phyloP scores from a whole-genome alignment of 2,888 invertebrate genomes.

The Euplexia lucipara region DNA sequence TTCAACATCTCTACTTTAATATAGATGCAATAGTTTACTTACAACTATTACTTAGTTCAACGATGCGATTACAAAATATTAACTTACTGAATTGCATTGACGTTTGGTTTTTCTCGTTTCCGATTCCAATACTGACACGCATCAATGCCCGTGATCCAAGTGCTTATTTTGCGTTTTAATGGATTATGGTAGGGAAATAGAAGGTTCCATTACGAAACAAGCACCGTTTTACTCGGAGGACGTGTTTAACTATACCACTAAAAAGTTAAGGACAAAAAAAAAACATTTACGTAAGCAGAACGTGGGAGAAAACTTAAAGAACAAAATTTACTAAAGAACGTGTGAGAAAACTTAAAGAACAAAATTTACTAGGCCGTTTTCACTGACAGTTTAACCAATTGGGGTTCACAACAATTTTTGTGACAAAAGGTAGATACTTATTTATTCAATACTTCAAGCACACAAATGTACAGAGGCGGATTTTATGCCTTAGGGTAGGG shows the following conservation, averaged over 20 bases:
- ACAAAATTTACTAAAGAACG: too few relatives aligned
- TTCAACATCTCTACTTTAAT: neutral
- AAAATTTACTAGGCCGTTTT: too few relatives aligned
- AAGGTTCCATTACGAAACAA: slow-evolving; percentile 20
- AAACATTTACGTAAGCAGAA: neutral
- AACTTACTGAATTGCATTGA: neutral
- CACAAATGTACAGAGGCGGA: too few relatives aligned
- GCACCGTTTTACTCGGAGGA: slow-evolving; percentile 5
- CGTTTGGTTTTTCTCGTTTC: slow-evolving; percentile 30
- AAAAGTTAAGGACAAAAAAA: neutral
- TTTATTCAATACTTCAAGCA: too few relatives aligned
- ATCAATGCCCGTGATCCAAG: slow-evolving; percentile 26
- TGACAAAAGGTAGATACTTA: too few relatives aligned
- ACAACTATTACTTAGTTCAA: slow-evolving; percentile 9
- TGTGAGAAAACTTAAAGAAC: too few relatives aligned
- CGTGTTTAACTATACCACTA: neutral
- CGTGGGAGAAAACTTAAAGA: too few relatives aligned
- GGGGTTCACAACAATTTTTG: too few relatives aligned
- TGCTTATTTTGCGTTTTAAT: slow-evolving; percentile 17
- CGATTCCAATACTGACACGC: slow-evolving; percentile 19
- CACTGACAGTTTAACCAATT: too few relatives aligned
- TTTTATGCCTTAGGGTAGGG: too few relatives aligned
- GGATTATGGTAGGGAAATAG: slow-evolving; percentile 16
- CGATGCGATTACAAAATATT: slow-evolving; percentile 6
- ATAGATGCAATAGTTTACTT: neutral